Evolutionary conservation across 2,888 invertebrate genomes (phyloP), one percentile per base, ranked within the genome.

Genomic region (Drosophila atroscutellata): DNA sequence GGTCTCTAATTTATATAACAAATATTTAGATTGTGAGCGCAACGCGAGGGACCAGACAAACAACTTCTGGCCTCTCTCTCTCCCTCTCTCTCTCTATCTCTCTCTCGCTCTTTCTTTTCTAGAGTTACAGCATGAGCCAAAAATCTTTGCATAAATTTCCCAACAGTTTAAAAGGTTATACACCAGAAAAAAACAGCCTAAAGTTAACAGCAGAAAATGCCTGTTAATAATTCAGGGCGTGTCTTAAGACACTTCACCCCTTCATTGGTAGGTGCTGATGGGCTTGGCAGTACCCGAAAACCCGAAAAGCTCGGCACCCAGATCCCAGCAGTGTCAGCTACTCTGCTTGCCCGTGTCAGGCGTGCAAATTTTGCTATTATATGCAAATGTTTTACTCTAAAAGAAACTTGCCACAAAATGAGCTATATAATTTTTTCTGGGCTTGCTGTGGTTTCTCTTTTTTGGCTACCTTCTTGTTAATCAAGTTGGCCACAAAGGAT

Each of bases 221-320:
- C 73, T 72, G 61, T 85, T 87, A 85, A 85, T 85, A 85, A 85
- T 85, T 87, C 85, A 85, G 73, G 54, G 49, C 85, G 57, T 80
- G 83, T 82, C 78, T 72, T 73, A 45, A 63, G 71, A 54, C 58
- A 51, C 49, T 52, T 24, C 15, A 15, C 54, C 62, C 58, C 32
- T 24, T 52, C 62, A 47, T 49, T 65, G 57, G 57, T 30, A n/a
- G 49, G 45, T 65, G 63, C 8, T 66, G 65, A 32, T 37, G 54
- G 52, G 30, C 49, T 24, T 49, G 51, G 24, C 37, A 36, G 24
- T 20, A n/a, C 32, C 32, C 55, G 8, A 36, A 24, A 3, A 37
- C 8, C 3, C 8, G 4, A 45, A 45, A 24, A 45, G 8, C 37
- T 13, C 47, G n/a, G 24, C 15, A 9, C 49, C 42, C 50, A 68